These are phyloP conservation scores for Clusia tigrina DNA, from an alignment of 2,888 invertebrate genomes.

Conservation along the genomic window DNA sequence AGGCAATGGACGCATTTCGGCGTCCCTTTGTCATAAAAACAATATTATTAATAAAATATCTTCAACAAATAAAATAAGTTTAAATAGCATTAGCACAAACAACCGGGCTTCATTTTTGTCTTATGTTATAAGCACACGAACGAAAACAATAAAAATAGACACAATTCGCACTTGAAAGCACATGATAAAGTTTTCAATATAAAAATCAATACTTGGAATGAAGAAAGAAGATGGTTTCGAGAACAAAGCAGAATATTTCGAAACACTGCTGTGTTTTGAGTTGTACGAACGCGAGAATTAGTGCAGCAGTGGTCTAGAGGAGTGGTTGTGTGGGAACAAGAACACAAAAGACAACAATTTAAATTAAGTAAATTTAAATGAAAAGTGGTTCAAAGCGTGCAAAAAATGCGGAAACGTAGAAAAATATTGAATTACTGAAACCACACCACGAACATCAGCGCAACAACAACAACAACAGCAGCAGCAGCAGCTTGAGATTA, in stretches of 20 bases:
- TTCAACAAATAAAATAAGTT: conserved; percentile 20
- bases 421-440: conserved; percentile 26
- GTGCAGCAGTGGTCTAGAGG: conserved; percentile 36
- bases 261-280: conserved; percentile 24
- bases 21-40: conserved; percentile 14
- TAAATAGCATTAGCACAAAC: too few relatives aligned
- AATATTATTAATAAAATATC: conserved; percentile 20
- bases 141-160: conserved; percentile 20
- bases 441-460: background rate
- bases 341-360: conserved; percentile 17
- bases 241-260: background rate
- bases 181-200: background rate
- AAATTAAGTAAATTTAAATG: conserved; percentile 4
- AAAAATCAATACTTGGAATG: conserved; percentile 43
- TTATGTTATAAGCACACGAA: conserved; percentile 10
- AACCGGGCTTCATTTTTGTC: too few relatives aligned
- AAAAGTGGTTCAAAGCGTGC: conserved; percentile 2
- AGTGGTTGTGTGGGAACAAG: background rate
- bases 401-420: conserved; percentile 28
- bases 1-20: conserved; percentile 44
- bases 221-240: background rate
- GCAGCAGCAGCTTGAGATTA: background rate
- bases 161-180: background rate
- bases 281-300: conserved; percentile 27
- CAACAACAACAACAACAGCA: background rate